Evolutionary conservation across 2,797 vertebrate genomes (phyloP), one percentile per base, ranked within the genome.

Genomic region (Rhynchotus rufescens): DNA sequence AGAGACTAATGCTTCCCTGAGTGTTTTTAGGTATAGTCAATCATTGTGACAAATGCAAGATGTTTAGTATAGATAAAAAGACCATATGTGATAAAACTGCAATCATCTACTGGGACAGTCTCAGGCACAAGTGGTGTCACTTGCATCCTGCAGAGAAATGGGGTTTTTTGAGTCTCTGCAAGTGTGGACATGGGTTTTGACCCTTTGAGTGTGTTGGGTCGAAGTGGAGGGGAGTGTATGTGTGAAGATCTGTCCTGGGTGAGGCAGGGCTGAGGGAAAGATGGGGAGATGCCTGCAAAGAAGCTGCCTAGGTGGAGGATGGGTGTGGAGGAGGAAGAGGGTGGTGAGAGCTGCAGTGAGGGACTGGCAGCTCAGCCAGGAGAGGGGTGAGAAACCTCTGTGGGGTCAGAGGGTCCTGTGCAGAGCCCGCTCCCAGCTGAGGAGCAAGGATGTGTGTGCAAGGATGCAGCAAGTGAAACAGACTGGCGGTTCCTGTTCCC

Each of bases 401-500:
- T 30, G 9, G 28, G 28, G 10, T 30, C 8, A 10, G 52, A 56
- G 16, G 52, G 15, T 56, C 52, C 28, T 56, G 52, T 17, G 15
- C 10, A 17, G 52, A 30, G 28, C 17, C 17, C n/a, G 28, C 28
- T 30, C 28, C 52, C 52, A 15, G 3, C 13, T 25, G 15, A 5
- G 45, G n/a, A 26, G 28, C 16, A 14, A 62, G 54, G 54, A 1
- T 26, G 5, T 15, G 3, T 1, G 3, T 9, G 23, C 13, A 36
- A 62, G 52, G 15, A 6, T 49, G 49, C 21, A 5, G 30, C 1
- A 22, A 57, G 23, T 3, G 30, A 73, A 82, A 7, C 23, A 12
- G 42, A 4, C 32, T 69, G 0, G 4, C 19, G 25, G 2, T 12
- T 82, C 30, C 45, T 19, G 19, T 9, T 2, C 4, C 36, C 21